Base-by-base conservation (phyloP, 1,140 invertebrate species). In the Argopecten irradians region DNA sequence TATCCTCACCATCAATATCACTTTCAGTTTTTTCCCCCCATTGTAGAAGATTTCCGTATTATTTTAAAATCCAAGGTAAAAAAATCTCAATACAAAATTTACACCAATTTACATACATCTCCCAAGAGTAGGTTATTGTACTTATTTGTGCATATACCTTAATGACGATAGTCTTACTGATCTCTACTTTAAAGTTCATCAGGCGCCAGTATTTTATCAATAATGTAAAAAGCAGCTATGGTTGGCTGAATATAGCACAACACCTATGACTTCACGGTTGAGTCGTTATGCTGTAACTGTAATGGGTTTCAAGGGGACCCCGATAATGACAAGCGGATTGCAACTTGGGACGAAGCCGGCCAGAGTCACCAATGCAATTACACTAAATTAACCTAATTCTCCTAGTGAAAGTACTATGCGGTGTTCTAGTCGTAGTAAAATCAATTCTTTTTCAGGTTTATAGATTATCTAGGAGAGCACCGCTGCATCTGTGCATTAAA, bases 361-460 rank as follows among this genome's bases (percentile, higher is more conserved):
- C 55, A 28, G 28, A 22, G 28, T 71, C 22, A 28, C 55, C 55
- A 28, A 8, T n/a, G 28, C 55, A 71, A 71, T 71, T 71, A 71
- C 11, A 71, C 55, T 28, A 71, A 71, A 71, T 71, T 71, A 71
- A 71, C 55, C 55, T 28, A 71, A 71, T 71, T 71, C 13, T n/a
- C 22, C 55, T 71, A n/a, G 22, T 71, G 55, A 28, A 71, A n/a
- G n/a, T 71, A 71, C 55, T 3, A 8, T 5, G 1, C 22, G 0
- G 22, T 5, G 8, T 71, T 71, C 55, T n/a, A 28, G 55, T 71
- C 5, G 36, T 39, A 71, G 55, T 71, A 71, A 71, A 71, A 71
- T 71, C 55, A 71, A 71, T 71, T 28, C 55, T 71, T 71, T 71
- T 71, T 71, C 55, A 71, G 55, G 55, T 71, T 71, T 71, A 71